Percentiles rank a stretch among this genome's conserved stretches.
phyloP scores from a whole-genome alignment of 2,113 vertebrate genomes.

The Addax nasomaculatus region DNA sequence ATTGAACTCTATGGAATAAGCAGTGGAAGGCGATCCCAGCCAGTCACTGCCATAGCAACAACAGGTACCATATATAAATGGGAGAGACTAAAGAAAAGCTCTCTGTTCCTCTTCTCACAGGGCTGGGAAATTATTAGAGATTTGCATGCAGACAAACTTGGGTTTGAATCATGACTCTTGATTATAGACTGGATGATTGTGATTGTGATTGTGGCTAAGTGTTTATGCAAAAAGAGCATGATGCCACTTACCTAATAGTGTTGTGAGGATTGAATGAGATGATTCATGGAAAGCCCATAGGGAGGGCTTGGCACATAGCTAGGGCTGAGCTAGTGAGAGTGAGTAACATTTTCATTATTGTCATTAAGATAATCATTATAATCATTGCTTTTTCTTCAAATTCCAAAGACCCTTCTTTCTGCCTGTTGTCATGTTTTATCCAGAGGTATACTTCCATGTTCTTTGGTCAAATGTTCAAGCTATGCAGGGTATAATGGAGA shows the following conservation, averaged over 20 bases:
- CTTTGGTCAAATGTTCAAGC: neutral
- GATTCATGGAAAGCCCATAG: neutral
- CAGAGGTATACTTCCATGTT: neutral
- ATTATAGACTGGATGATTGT: neutral
- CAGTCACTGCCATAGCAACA: slow-evolving; percentile 84
- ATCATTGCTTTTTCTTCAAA: neutral
- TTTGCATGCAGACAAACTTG: slow-evolving; percentile 22
- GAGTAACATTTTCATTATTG: neutral
- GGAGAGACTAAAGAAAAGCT: neutral
- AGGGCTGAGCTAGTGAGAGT: neutral
- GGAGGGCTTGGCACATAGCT: neutral
- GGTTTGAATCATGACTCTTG: neutral
- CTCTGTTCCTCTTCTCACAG: neutral
- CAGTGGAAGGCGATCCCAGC: slow-evolving; percentile 87
- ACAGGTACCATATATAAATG: slow-evolving; percentile 89
- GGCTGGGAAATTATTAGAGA: neutral
- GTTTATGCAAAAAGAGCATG: neutral
- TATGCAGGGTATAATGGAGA: neutral
- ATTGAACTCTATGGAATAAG: slow-evolving; percentile 90
- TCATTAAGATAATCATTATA: neutral
- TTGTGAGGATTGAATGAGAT: neutral
- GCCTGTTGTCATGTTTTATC: neutral
- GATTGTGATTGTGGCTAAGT: neutral
- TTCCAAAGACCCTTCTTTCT: neutral
- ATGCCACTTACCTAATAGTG: neutral